phyloP scores from a whole-genome alignment of 2,797 vertebrate species.

The Sternotherus odoratus region DNA sequence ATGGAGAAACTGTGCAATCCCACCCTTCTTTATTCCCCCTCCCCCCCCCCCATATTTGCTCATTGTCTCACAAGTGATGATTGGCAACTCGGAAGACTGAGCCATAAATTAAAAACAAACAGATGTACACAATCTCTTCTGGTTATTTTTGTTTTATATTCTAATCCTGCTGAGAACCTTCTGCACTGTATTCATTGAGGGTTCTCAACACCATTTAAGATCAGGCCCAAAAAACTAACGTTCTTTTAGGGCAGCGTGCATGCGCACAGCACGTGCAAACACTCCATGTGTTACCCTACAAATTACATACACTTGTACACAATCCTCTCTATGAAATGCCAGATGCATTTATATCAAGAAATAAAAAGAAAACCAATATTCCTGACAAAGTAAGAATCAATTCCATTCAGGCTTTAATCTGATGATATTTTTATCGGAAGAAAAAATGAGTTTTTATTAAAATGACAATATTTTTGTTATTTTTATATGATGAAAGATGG shows the following conservation, averaged over 20 bases:
- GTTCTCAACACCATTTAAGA: not conserved
- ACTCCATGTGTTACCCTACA: not conserved
- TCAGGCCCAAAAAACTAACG: not conserved
- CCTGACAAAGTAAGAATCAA: not conserved
- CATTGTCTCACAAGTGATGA: not conserved
- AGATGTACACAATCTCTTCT: not conserved
- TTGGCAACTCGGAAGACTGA: not conserved
- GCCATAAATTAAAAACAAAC: conserved; percentile 24
- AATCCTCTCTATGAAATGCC: not conserved
- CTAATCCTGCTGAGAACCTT: not conserved
- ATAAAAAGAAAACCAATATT: not conserved
- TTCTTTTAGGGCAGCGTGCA: not conserved
- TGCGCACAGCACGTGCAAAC: accelerated
- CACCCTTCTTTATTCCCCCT: not conserved
- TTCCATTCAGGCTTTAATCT: not conserved
- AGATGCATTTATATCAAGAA: not conserved
- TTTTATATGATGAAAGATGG: not conserved
- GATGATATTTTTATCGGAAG: not conserved
- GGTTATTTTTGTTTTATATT: not conserved
- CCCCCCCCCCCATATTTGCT: not conserved
- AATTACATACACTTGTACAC: not conserved
- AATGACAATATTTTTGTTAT: not conserved
- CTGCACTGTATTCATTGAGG: conserved; percentile 2
- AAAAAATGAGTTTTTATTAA: not conserved
- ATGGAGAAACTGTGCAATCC: not conserved